Evolutionary conservation across 1,140 invertebrate genomes (phyloP).

Genomic region (Copidosoma floridanum): DNA sequence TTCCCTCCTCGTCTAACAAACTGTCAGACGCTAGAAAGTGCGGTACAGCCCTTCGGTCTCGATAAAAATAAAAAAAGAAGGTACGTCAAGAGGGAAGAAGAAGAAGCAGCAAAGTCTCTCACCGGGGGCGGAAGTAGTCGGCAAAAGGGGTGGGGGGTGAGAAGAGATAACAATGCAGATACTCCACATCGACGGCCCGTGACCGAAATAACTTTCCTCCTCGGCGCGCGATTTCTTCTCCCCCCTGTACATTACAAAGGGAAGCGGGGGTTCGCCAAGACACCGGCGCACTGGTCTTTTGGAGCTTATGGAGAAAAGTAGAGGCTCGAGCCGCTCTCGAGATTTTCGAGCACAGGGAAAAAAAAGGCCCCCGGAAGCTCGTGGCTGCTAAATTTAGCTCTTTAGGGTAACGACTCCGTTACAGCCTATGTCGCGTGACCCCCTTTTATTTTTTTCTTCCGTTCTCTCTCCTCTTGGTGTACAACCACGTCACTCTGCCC

Average conservation of each 20-base stretch:
- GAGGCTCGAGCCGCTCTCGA: not conserved
- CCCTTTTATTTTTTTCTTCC: not conserved
- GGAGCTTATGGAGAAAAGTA: not conserved
- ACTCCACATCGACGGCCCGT: constrained; percentile 5
- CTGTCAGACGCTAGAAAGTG: not conserved
- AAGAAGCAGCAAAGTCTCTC: not conserved
- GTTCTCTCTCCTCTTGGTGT: not conserved
- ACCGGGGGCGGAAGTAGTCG: not conserved
- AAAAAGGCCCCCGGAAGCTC: too few species aligned
- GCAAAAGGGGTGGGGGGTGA: not conserved
- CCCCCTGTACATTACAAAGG: too few species aligned
- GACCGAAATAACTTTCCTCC: constrained; percentile 22
- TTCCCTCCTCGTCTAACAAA: constrained; percentile 1
- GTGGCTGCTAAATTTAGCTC: constrained; percentile 10
- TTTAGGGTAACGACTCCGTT: constrained; percentile 11
- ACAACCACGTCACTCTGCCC: too few species aligned
- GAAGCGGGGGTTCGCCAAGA: too few species aligned
- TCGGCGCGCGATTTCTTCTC: constrained; percentile 8
- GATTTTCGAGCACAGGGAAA: too few species aligned
- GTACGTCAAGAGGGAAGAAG: not conserved
- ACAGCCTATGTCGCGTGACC: not conserved
- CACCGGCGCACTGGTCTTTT: not conserved
- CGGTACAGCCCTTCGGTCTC: not conserved
- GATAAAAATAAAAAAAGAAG: too few species aligned
- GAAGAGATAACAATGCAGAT: constrained; percentile 16